A percentile compares a stretch with the other conserved stretches of the same genome.
phyloP scores from a whole-genome alignment of 2,113 vertebrate genomes.

The Alethe castanea region DNA sequence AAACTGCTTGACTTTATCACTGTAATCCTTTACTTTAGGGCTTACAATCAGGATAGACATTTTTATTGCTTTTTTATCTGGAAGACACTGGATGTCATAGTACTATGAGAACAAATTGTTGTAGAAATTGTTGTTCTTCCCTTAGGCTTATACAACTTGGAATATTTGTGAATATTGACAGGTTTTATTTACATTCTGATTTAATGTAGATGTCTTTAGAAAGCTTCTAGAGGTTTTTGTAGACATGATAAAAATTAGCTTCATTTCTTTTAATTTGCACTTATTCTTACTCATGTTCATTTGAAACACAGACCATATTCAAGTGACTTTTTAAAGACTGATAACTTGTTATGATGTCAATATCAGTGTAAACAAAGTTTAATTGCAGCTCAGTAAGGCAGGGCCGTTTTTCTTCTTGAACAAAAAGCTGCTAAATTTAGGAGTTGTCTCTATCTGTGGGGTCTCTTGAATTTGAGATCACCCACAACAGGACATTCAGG shows the following conservation, averaged over 20 bases:
- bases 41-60: not conserved
- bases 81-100: not conserved
- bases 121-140: not conserved
- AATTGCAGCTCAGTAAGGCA: not conserved
- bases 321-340: not conserved
- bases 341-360: not conserved
- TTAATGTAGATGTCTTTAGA: not conserved
- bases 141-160: not conserved
- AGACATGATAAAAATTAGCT: not conserved
- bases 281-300: not conserved
- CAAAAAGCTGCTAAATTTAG: not conserved
- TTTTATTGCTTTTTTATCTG: not conserved
- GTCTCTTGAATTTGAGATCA: no score
- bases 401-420: not conserved
- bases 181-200: not conserved
- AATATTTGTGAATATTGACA: not conserved
- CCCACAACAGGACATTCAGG: no score
- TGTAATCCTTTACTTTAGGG: slow-evolving; percentile 23
- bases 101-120: not conserved
- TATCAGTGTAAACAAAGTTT: not conserved
- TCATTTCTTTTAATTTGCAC: not conserved
- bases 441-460: no score
- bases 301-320: not conserved
- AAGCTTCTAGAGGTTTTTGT: not conserved
- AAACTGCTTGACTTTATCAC: slow-evolving; percentile 8